Base-by-base conservation (phyloP, 2,113 vertebrate genomes). In the Otolemur garnettii region DNA sequence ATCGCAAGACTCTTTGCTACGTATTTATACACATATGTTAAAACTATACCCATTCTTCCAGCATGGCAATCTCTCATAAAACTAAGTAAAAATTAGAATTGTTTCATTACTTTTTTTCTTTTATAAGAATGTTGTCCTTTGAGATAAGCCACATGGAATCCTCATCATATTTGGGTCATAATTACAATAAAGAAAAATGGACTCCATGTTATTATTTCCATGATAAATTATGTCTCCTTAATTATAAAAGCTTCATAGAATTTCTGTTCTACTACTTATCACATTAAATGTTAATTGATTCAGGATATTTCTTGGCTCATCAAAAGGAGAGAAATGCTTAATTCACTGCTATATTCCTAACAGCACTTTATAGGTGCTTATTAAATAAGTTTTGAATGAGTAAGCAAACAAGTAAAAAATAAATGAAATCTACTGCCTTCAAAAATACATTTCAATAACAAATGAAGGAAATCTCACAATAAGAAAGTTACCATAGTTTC, bases 1-100 rank as follows among this genome's bases (percentile, higher is more conserved):
- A 68, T 17, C 35, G 0, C 4, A 55, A 90, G 11, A 77, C 22
- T 83, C 53, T 15, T 82, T 64, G 24, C n/a, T 89, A 89, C 11
- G 4, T 79, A 74, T 55, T 50, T 75, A 66, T 19, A 50, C 45
- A 50, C 45, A 50, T 9, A 42, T 2, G 57, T 62, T 38, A 86
- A 79, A 79, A 91, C 19, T 80, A 79, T 80, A 64, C 18, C 15
- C 21, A 81, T 28, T 95, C 57, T 38, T 87, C 45, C 15, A 60
- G 86, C 2, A 28, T n/a, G 26, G 45, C 10, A 55, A 26, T 69
- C 86, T 80, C 62, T 71, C 17, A 80, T 13, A 71, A 82, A 86
- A 85, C n/a, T 91, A 75, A 79, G 53, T 71, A 81, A 92, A 72
- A 91, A 38, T 7, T 55, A 53, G 35, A 92, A 66, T 50, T 59